phyloP scores from a whole-genome alignment of 1,140 invertebrate species.

The Eciton burchellii region DNA sequence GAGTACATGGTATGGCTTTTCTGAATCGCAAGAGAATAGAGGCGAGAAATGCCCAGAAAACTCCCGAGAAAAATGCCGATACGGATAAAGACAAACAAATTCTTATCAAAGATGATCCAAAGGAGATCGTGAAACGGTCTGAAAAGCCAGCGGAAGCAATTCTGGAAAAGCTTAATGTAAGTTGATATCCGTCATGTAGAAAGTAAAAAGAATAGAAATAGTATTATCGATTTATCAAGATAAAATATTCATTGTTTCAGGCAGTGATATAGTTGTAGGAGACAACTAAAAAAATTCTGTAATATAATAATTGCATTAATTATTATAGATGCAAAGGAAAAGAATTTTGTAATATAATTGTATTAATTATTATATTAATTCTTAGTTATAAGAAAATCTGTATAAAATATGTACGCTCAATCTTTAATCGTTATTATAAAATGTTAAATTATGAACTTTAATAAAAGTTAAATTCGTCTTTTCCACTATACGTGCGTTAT shows the following conservation, averaged over 20 bases:
- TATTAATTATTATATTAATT: no score
- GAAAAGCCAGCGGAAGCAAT: constrained; percentile 63
- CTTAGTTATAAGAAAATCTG: constrained; percentile 4
- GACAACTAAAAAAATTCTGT: background rate
- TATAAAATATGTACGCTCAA: background rate
- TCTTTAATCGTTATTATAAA: constrained; percentile 11
- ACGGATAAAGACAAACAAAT: constrained; percentile 15
- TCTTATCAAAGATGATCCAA: background rate
- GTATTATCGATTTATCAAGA: constrained; percentile 7
- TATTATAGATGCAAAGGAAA: no score
- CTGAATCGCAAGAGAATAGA: constrained; percentile 83
- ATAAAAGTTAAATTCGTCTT: background rate
- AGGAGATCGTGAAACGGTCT: background rate
- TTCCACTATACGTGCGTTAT: background rate
- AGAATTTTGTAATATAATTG: constrained; percentile 22
- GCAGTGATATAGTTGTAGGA: constrained; percentile 56
- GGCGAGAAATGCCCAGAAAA: constrained; percentile 77
- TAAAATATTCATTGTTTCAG: constrained; percentile 55
- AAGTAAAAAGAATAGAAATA: background rate
- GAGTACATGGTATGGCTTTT: constrained; percentile 90
- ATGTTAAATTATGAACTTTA: constrained; percentile 28
- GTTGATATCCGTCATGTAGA: constrained; percentile 11
- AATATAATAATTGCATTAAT: constrained; percentile 45
- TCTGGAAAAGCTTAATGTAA: constrained; percentile 65
- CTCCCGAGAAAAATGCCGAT: constrained; percentile 67